Base-by-base conservation (phyloP, 2,888 invertebrate genomes). In the Gymnosoma rotundatum region DNA sequence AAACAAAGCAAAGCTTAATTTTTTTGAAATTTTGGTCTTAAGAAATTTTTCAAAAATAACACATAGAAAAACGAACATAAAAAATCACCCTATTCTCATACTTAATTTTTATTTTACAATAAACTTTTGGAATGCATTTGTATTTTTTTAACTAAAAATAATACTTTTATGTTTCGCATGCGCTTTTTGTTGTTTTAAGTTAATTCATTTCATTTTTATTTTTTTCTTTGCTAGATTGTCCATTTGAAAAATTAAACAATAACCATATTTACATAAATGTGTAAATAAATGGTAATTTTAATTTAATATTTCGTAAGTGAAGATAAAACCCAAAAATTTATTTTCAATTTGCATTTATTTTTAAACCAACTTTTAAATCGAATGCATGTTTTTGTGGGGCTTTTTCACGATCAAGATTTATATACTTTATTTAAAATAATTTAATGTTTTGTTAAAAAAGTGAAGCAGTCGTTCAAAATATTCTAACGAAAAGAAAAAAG, bases 81-180 rank as follows among this genome's bases (percentile, higher is more conserved):
- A 64, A 63, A 45, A 56, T 45, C 54, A 56, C 56, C 42, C 69
- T 69, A 45, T 56, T 18, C 36, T 63, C 58, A 52, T 63, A 14
- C 52, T 52, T 32, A 7, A 42, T 45, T 18, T 50, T 84, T 48
- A 80, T 80, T 84, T 81, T 58, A 78, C 67, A 70, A 75, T 67
- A 58, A 80, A 69, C 54, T 56, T 58, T 79, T 79, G 69, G 60
- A 83, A 70, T 72, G 72, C 79, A 83, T 83, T 79, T 74, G 32
- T 36, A 20, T 63, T 54, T 63, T 60, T 36, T 38, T 52, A 1
- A 32, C 21, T 14, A 38, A 52, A 60, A 52, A 60, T 48, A 73
- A 54, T 64, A 74, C 36, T 50, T 78, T 78, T 78, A 84, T 84
- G 84, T 84, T 84, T 78, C 84, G 84, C 84, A 84, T 84, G 84